Base-by-base conservation (phyloP, 1,140 invertebrate genomes). In the Bradynema listronoti region DNA sequence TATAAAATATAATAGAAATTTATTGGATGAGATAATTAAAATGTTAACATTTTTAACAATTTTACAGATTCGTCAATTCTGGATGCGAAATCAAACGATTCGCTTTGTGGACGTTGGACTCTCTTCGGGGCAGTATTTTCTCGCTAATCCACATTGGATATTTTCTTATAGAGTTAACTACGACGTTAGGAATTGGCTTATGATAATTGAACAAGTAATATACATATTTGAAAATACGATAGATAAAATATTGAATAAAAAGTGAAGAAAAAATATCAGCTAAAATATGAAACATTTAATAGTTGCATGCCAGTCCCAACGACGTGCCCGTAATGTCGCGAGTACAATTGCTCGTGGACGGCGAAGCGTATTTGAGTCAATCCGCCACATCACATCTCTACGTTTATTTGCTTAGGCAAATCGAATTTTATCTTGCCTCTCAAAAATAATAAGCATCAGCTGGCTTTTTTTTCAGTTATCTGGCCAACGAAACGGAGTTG, bases 31-130 rank as follows among this genome's bases (percentile, higher is more conserved):
- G n/a, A n/a, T n/a, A n/a, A n/a, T n/a, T n/a, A n/a, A n/a, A n/a
- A n/a, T n/a, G n/a, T n/a, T n/a, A n/a, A n/a, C n/a, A n/a, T n/a
- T n/a, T n/a, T n/a, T n/a, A n/a, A n/a, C n/a, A n/a, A n/a, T n/a
- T n/a, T n/a, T n/a, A n/a, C n/a, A n/a, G n/a, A 51, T 78, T 4
- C 53, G 75, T 24, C 73, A 77, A 42, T 77, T 78, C 56, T 78
- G 74, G 74, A 46, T 77, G 1, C 59, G 67, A 25, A 77, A 77
- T 57, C 58, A 66, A 16, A 72, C 75, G 29, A 59, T 78, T 29
- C 56, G 68, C 4, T 77, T 77, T 56, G 62, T 72, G 6, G 74
- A 77, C 30, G 59, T 72, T 14, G 74, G 78, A 46, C 41, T 77
- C 6, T 25, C 59, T 7, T 34, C 73, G 19, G 51, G 61, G 30